Percentiles rank a stretch among this genome's conserved stretches.
These are phyloP conservation scores for Lepidochrysops patricia DNA, from an alignment of 2,888 invertebrate species.

Conservation along the genomic window DNA sequence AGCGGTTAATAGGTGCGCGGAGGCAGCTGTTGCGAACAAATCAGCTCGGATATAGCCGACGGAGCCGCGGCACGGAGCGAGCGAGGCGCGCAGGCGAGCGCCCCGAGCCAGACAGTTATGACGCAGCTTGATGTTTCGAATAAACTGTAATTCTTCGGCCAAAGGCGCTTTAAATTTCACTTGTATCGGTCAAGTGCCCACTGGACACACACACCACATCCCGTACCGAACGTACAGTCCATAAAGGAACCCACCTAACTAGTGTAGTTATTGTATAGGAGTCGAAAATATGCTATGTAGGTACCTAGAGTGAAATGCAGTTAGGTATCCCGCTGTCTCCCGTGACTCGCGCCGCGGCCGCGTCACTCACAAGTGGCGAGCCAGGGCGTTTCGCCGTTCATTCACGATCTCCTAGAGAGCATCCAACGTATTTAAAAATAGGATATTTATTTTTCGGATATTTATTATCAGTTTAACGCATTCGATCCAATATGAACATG, in stretches of 20 bases:
- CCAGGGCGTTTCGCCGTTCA: constrained; percentile 65
- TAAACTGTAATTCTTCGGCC: too few species aligned
- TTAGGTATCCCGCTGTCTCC: constrained; percentile 13
- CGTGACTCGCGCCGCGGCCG: constrained; percentile 8
- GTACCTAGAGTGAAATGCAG: too few species aligned
- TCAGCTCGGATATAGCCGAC: constrained; percentile 73
- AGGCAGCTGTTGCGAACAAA: constrained; percentile 74
- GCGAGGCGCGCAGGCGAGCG: constrained; percentile 39
- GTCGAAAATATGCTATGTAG: too few species aligned
- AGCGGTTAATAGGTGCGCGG: constrained; percentile 74
- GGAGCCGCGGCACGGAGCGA: constrained; percentile 67
- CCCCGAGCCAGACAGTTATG: too few species aligned
- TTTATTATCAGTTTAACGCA: constrained; percentile 65
- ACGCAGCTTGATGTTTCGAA: too few species aligned
- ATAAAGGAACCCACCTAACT: too few species aligned
- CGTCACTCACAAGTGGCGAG: constrained; percentile 46
- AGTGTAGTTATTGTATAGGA: constrained; percentile 32
- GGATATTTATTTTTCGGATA: constrained; percentile 64
- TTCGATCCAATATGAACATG: constrained; percentile 67
- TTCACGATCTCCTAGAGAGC: constrained; percentile 71
- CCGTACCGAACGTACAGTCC: too few species aligned
- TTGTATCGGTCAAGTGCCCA: too few species aligned
- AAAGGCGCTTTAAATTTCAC: too few species aligned
- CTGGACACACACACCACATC: too few species aligned
- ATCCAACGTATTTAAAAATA: constrained; percentile 70